These are phyloP conservation scores for Morone saxatilis DNA, from an alignment of 2,113 vertebrate species.

Conservation along the genomic window DNA sequence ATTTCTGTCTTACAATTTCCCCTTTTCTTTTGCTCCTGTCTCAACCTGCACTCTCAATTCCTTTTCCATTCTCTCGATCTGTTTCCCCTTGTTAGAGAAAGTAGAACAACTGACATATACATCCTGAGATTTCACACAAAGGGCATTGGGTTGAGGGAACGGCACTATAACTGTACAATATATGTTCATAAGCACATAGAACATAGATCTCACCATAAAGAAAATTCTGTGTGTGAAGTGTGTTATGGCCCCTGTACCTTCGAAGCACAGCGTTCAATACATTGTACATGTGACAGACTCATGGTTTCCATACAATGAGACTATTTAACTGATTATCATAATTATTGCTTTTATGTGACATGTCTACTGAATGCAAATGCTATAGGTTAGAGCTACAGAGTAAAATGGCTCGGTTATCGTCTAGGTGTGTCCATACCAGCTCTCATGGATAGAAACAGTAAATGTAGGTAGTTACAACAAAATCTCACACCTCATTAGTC, in stretches of 20 bases:
- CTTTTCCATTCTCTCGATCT: constrained; percentile 34
- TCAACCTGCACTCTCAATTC: constrained; percentile 30
- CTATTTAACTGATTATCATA: constrained; percentile 62
- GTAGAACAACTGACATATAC: constrained; percentile 51
- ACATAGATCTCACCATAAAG: constrained; percentile 46
- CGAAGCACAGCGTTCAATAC: constrained; percentile 60
- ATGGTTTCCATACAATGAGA: constrained; percentile 64
- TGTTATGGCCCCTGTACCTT: constrained; percentile 62
- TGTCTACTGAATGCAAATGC: constrained; percentile 73
- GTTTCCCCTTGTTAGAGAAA: constrained; percentile 47
- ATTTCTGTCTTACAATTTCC: not conserved
- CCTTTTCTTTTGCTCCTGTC: constrained; percentile 47
- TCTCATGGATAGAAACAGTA: constrained; percentile 45
- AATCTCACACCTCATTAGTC: constrained; percentile 58
- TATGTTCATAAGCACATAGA: constrained; percentile 55
- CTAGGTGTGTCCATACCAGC: constrained; percentile 49
- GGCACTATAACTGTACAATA: constrained; percentile 53
- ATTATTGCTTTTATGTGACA: constrained; percentile 83
- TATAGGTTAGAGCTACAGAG: constrained; percentile 72
- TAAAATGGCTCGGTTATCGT: constrained; percentile 69
- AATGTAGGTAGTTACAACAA: constrained; percentile 68
- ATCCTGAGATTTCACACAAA: constrained; percentile 79
- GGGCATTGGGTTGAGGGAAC: constrained; percentile 47
- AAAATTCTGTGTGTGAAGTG: constrained; percentile 62
- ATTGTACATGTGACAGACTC: constrained; percentile 55